Base-by-base conservation (phyloP, 1,140 invertebrate species). In the Chionoecetes opilio region DNA sequence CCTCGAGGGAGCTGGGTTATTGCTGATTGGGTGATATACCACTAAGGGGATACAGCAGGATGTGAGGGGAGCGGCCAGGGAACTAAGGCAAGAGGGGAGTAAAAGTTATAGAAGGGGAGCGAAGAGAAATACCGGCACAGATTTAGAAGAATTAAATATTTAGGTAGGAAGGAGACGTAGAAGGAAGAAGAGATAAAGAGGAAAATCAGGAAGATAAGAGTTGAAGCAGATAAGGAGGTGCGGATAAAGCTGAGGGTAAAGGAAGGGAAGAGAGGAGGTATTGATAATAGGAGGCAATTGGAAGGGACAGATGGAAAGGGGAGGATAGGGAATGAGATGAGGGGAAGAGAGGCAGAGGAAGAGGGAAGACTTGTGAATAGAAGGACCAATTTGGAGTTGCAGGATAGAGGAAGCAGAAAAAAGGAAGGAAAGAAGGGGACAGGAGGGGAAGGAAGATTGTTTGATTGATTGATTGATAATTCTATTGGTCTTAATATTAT, bases 341-440 rank as follows among this genome's bases (percentile, higher is more conserved):
- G n/a, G 63, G 63, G n/a, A 21, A 2, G 2, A 75, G 53, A 26
- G 9, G 21, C 2, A 26, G 63, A 75, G n/a, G 63, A n/a, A n/a
- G n/a, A n/a, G 63, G n/a, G 63, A n/a, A n/a, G 63, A 75, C 63
- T n/a, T n/a, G 63, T 75, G 63, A 75, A 75, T 75, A n/a, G 63
- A 21, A 75, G 9, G 9, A n/a, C 63, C 63, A 75, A 75, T 75
- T 75, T 75, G 63, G 63, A 75, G 63, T 17, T 75, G n/a, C 63
- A 17, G n/a, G 63, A 5, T 5, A 11, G 63, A 75, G 63, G 63
- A 75, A 75, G 63, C n/a, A n/a, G 46, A 53, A 17, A 53, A 53
- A 53, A 14, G 46, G 46, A 53, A 53, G 46, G 8, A 14, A 53
- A 17, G 9, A 11, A 53, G 46, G 63, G 63, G 63, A 75, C 21